These are phyloP conservation scores for Pogonophryne albipinna DNA, from an alignment of 2,797 vertebrate species.

Conservation along the genomic window DNA sequence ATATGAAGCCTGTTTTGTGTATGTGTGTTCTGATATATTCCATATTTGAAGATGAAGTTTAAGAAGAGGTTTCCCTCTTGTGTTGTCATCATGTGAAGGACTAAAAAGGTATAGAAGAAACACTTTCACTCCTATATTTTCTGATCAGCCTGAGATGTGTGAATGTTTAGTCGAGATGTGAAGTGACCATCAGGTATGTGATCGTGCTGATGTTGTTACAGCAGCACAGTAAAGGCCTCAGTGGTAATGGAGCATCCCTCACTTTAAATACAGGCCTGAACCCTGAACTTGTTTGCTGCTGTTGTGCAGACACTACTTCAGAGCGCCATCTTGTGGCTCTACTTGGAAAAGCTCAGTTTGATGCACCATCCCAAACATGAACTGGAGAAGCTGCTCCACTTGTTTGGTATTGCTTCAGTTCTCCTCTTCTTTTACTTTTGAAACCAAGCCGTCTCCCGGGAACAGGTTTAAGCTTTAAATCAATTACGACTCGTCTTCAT, in stretches of 20 bases:
- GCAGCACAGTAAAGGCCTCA: constrained; percentile 17
- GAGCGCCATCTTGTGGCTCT: constrained; percentile 77
- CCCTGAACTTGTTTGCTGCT: constrained; percentile 12
- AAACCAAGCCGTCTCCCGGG: constrained; percentile 53
- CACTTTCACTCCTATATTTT: not conserved
- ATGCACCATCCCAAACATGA: constrained; percentile 46
- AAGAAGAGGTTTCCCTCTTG: not conserved
- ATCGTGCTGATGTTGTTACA: constrained; percentile 13
- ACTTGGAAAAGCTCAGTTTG: constrained; percentile 8
- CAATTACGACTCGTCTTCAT: constrained; percentile 54
- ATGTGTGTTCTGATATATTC: not conserved
- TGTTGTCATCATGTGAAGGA: constrained; percentile 1
- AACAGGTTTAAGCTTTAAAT: constrained; percentile 54
- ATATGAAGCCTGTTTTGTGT: not conserved
- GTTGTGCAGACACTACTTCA: constrained; percentile 41
- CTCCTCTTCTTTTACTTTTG: constrained; percentile 39
- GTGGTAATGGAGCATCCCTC: constrained; percentile 2
- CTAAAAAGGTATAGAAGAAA: not conserved
- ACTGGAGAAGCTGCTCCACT: constrained; percentile 42
- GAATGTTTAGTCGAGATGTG: constrained; percentile 5
- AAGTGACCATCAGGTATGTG: not conserved
- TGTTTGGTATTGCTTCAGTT: constrained; percentile 46
- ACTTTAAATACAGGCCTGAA: constrained; percentile 5
- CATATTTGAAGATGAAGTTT: constrained; percentile 10
- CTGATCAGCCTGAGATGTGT: not conserved